A percentile compares a stretch with the other conserved stretches of the same genome.
phyloP scores from a whole-genome alignment of 2,113 vertebrate species.

The Melanerpes aurifrons region DNA sequence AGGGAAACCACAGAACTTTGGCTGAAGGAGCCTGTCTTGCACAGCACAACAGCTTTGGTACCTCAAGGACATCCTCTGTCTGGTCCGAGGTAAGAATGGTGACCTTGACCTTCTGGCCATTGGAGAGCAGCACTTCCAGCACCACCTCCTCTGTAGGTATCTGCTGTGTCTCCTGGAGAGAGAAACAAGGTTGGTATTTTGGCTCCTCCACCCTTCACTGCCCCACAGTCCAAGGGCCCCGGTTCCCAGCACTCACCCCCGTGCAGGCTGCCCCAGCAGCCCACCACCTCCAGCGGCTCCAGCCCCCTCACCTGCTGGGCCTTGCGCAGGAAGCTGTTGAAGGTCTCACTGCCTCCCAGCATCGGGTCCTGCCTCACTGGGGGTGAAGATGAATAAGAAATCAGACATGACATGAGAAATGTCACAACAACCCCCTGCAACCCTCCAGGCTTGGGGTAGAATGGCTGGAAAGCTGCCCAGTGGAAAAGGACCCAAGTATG shows the following conservation, averaged over 20 bases:
- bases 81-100: slow-evolving; percentile 94
- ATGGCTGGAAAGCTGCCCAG: not conserved
- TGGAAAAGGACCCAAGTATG: not conserved
- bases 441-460: not conserved
- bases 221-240: fast-evolving
- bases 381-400: not conserved
- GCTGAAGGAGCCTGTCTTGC: not conserved
- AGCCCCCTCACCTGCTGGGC: slow-evolving; percentile 89
- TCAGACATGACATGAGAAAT: fast-evolving
- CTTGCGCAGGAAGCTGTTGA: slow-evolving; percentile 96
- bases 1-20: not conserved
- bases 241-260: not conserved
- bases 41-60: slow-evolving; percentile 28
- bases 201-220: fast-evolving
- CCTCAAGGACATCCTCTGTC: slow-evolving; percentile 96
- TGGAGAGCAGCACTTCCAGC: slow-evolving; percentile 92
- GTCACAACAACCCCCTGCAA: not conserved
- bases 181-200: not conserved
- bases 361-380: slow-evolving; percentile 93
- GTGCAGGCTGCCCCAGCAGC: not conserved
- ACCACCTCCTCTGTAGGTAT: slow-evolving; percentile 95
- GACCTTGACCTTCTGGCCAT: slow-evolving; percentile 92
- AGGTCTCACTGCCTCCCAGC: slow-evolving; percentile 91
- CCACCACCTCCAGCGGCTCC: not conserved
- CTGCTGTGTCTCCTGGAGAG: slow-evolving; percentile 92